A percentile compares a stretch with the other conserved stretches of the same genome.
Evolutionary conservation across 2,797 vertebrate genomes (phyloP).

Genomic region (Falco naumanni): DNA sequence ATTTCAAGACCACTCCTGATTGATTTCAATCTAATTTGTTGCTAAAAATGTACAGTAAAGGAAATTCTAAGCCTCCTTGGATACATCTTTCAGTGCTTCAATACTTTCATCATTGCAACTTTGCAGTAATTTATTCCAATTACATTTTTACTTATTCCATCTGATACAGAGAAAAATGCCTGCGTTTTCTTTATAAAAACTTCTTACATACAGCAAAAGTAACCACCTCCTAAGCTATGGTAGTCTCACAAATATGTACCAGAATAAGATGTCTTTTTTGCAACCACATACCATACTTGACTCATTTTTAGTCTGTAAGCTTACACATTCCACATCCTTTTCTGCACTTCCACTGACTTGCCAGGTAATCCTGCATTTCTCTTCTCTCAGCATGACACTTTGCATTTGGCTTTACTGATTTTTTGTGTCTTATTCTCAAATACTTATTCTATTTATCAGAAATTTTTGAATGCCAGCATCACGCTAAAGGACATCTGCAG

Average conservation of each 20-base stretch:
- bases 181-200: neutral
- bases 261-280: neutral
- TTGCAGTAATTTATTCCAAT: neutral
- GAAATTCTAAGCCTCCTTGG: constrained; percentile 30
- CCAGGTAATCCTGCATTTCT: neutral
- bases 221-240: neutral
- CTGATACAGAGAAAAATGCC: neutral
- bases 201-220: neutral
- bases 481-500: neutral
- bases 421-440: neutral
- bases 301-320: neutral
- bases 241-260: neutral
- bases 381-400: neutral
- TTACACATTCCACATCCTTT: neutral
- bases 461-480: neutral
- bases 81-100: neutral
- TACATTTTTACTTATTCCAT: neutral
- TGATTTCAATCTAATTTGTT: constrained; percentile 56
- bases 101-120: neutral
- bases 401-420: neutral
- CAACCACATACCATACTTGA: neutral
- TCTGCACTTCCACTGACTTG: neutral
- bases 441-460: neutral
- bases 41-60: constrained; percentile 35
- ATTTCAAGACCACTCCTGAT: constrained; percentile 30